A percentile compares a stretch with the other conserved stretches of the same genome.
These are phyloP conservation scores for Bellardia bayeri DNA, from an alignment of 2,888 invertebrate species.

Conservation along the genomic window DNA sequence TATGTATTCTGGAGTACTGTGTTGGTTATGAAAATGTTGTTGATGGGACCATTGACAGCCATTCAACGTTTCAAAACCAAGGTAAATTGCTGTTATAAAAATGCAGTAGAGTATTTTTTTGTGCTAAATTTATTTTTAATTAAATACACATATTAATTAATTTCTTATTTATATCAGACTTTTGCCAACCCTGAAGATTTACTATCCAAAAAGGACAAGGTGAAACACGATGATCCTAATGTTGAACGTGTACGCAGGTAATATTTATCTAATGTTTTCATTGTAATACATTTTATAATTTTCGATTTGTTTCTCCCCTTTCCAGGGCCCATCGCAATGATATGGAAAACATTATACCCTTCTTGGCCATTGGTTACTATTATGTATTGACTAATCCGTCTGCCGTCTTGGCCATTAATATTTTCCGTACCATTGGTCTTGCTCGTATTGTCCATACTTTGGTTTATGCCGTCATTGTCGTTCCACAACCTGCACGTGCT, in stretches of 20 bases:
- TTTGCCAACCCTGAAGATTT: constrained; percentile 86
- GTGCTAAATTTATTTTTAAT: no score
- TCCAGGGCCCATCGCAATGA: constrained; percentile 85
- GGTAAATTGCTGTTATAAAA: no score
- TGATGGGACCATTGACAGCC: no score
- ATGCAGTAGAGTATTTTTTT: no score
- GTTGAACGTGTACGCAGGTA: constrained; percentile 85
- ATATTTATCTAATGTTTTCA: background rate
- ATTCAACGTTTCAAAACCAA: no score
- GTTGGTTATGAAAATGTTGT: no score
- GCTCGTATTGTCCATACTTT: constrained; percentile 86
- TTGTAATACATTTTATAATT: background rate
- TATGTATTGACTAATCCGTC: constrained; percentile 85
- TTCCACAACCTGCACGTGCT: constrained; percentile 86
- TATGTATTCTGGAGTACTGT: no score
- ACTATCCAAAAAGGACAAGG: constrained; percentile 80
- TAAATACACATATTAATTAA: background rate
- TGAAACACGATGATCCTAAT: constrained; percentile 84
- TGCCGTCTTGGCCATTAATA: constrained; percentile 84
- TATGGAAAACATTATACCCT: constrained; percentile 87
- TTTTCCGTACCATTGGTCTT: constrained; percentile 85
- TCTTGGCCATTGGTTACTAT: constrained; percentile 85
- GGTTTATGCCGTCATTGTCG: constrained; percentile 85
- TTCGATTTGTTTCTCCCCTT: background rate
- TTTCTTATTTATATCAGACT: constrained; percentile 82